phyloP scores from a whole-genome alignment of 2,113 vertebrate genomes.

The Plectropomus leopardus region DNA sequence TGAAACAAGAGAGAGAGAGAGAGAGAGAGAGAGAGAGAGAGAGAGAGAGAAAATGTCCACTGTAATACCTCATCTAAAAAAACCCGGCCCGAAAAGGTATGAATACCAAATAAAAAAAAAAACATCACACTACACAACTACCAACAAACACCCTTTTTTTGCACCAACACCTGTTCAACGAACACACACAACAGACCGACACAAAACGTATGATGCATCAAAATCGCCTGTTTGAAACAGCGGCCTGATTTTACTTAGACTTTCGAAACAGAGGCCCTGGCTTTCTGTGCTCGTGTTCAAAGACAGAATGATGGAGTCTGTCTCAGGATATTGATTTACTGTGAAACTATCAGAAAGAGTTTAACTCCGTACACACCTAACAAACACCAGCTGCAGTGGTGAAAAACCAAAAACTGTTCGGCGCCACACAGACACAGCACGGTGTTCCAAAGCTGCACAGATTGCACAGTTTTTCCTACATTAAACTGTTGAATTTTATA shows the following conservation, averaged over 20 bases:
- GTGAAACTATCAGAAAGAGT: slow-evolving; percentile 23
- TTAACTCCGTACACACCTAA: slow-evolving; percentile 4
- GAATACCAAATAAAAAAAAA: slow-evolving; percentile 7
- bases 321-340: slow-evolving; percentile 16
- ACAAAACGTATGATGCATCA: not conserved
- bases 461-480: slow-evolving; percentile 2
- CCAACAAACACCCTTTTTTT: not conserved
- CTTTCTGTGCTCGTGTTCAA: slow-evolving; percentile 1
- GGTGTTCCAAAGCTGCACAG: not conserved
- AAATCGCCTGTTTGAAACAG: slow-evolving; percentile 4
- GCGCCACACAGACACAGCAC: not conserved
- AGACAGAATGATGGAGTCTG: slow-evolving; percentile 3
- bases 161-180: not conserved
- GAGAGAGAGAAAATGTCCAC: not conserved
- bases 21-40: slow-evolving; percentile 1
- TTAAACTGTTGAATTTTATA: not conserved
- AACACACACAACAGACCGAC: not conserved
- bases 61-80: slow-evolving; percentile 9
- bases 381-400: slow-evolving; percentile 1
- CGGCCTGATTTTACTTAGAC: not conserved
- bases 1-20: slow-evolving; percentile 10
- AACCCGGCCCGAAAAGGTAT: slow-evolving; percentile 18
- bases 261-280: slow-evolving; percentile 2
- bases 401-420: slow-evolving; percentile 16
- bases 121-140: not conserved